Conservation (phyloP, 2,113 vertebrate species). For the Pimephales promelas region DNA sequence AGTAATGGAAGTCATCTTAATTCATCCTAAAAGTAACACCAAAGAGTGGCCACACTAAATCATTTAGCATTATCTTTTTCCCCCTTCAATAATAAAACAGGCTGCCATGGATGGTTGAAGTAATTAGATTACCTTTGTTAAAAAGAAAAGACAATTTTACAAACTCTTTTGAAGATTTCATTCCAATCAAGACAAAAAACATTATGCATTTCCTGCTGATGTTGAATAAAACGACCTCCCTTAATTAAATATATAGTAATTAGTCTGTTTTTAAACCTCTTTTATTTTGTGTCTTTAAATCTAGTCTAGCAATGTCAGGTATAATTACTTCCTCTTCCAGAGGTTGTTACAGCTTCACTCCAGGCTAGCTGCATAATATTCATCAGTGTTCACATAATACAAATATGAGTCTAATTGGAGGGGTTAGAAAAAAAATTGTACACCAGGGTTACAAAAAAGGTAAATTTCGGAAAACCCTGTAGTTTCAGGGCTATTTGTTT, state of each 20-base stretch:
- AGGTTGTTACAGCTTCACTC: conserved; percentile 8
- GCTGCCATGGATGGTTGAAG: background rate
- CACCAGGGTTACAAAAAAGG: background rate
- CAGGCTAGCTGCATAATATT: background rate
- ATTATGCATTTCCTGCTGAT: background rate
- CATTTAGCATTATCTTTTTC: background rate
- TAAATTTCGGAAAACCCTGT: background rate
- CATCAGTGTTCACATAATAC: conserved; percentile 5
- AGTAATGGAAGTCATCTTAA: conserved; percentile 43
- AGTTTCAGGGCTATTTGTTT: background rate
- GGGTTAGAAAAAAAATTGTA: background rate
- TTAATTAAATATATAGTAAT: conserved; percentile 25
- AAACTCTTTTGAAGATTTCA: conserved; percentile 25
- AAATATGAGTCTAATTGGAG: background rate
- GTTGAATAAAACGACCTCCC: background rate
- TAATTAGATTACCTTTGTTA: conserved; percentile 18
- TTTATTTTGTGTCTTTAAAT: conserved; percentile 32
- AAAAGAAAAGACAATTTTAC: background rate
- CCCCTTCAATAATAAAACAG: background rate
- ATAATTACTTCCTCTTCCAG: conserved; percentile 23
- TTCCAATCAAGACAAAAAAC: background rate
- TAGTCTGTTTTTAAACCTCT: conserved; percentile 29
- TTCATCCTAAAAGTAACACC: conserved; percentile 54
- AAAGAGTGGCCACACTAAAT: conserved; percentile 32
- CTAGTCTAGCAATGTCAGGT: conserved; percentile 14